Evolutionary conservation across 1,140 invertebrate species (phyloP), one percentile per base, ranked within the genome.

Genomic region (Calycopis cecrops): DNA sequence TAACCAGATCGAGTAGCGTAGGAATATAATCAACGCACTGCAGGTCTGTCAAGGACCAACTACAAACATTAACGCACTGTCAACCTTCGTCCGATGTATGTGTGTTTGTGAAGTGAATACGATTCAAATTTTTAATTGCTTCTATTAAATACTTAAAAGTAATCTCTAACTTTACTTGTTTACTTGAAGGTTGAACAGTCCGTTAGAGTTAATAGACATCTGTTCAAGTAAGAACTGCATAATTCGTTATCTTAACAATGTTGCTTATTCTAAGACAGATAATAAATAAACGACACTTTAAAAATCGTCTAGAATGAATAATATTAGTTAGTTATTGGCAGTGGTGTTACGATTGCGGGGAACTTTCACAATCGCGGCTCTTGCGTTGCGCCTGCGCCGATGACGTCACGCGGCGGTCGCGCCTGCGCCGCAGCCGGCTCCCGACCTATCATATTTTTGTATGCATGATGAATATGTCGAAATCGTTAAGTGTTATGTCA

Each of bases 291-390:
- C 6, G 2, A 28, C 21, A 28, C n/a, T 28, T 28, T 6, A 28
- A 28, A 28, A 28, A 28, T 28, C 2, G 2, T 28, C 21, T 6
- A 28, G 21, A 28, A 28, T 28, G 21, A 28, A 28, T 6, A 28
- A 28, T 28, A 28, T 28, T 28, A 28, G 21, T 2, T 28, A 28
- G 21, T 28, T 28, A 28, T 28, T 28, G 21, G 21, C 21, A 28
- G 21, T 28, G 21, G 21, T 28, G 21, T 28, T 28, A 28, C 40
- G 40, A 9, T 44, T 17, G 66, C 70, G 63, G 63, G 69, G 71
- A 81, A 86, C 83, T 86, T 86, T 86, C 83, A 86, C 83, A 84
- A 84, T 84, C 75, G 73, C 68, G 21, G 52, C 63, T 64, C 73
- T 80, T 79, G 77, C 73, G 77, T 67, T 75, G 78, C 65, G 72